Evolutionary conservation across 2,113 vertebrate species (phyloP).

Genomic region (Mustela lutreola): DNA sequence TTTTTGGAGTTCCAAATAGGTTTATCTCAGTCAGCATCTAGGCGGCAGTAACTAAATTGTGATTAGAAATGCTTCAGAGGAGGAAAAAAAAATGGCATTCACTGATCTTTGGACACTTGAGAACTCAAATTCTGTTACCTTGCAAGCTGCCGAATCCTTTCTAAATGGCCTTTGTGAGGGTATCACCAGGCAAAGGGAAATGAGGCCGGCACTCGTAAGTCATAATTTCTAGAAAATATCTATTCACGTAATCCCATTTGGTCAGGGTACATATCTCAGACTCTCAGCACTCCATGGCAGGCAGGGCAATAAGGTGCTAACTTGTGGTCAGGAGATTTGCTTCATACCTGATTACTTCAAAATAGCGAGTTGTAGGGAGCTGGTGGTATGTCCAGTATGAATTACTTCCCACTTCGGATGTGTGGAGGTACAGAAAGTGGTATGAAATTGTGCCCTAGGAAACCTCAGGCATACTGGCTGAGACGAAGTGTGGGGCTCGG

Average conservation of each 20-base stretch:
- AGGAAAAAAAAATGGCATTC: constrained; percentile 57
- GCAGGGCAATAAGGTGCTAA: background rate
- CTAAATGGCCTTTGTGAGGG: background rate
- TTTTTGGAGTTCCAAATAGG: constrained; percentile 46
- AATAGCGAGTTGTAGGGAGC: background rate
- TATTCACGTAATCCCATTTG: background rate
- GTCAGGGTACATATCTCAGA: background rate
- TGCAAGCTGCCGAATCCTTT: constrained; percentile 10
- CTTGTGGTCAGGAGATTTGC: background rate
- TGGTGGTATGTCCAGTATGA: background rate
- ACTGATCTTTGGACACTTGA: constrained; percentile 29
- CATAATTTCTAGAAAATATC: constrained; percentile 63
- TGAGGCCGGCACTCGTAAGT: background rate
- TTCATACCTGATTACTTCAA: constrained; percentile 32
- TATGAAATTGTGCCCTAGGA: background rate
- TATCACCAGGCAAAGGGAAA: constrained; percentile 66
- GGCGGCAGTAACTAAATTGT: background rate
- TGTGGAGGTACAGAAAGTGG: background rate
- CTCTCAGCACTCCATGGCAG: background rate
- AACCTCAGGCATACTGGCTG: background rate
- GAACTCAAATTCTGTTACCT: constrained; percentile 42
- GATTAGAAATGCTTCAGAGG: constrained; percentile 51
- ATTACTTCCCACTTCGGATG: background rate
- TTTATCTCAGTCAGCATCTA: constrained; percentile 36
- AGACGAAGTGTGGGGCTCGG: background rate